Evolutionary conservation across 2,888 invertebrate species (phyloP), one percentile per base, ranked within the genome.

Genomic region (Biston stratarius): DNA sequence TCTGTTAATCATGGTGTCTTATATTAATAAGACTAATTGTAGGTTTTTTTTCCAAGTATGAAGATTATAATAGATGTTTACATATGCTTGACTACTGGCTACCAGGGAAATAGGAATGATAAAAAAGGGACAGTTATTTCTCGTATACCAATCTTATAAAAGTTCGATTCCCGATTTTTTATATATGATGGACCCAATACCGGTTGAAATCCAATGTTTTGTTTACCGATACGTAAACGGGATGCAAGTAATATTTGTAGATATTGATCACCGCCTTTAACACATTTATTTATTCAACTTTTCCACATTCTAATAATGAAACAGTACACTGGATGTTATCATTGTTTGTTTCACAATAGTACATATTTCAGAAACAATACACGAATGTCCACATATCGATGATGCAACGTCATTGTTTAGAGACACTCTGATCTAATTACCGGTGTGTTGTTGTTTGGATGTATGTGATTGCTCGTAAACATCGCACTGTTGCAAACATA

Each of bases 391-490:
- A 40, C 62, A 59, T 64, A 57, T 60, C 45, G 68, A 61, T 73
- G 70, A 71, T 70, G 69, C 62, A 70, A 70, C 62, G 59, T 61
- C 64, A 70, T 73, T 69, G 71, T 69, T 69, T 74, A 73, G 69
- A 77, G 79, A 79, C 80, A 79, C 80, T 52, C 70, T 77, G 78
- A 76, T 75, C 72, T 77, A 77, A 79, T 74, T 72, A 66, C 72
- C 3, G 58, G 33, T 42, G 5, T 36, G 52, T 56, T 58, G 56
- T 38, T 60, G 47, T 51, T 55, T 42, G n/a, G 42, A 64, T 55
- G 38, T 58, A 53, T 55, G 49, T 44, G 64, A 51, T 48, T 33
- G 48, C 33, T 44, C 15, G 38, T 47, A 53, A 61, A 61, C 53
- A 55, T 61, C 36, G 15, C 34, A 6, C 38, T 42, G 55, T 55